A percentile compares a stretch with the other conserved stretches of the same genome.
Conservation (phyloP, 2,888 invertebrate species). For the Eilema depressum region DNA sequence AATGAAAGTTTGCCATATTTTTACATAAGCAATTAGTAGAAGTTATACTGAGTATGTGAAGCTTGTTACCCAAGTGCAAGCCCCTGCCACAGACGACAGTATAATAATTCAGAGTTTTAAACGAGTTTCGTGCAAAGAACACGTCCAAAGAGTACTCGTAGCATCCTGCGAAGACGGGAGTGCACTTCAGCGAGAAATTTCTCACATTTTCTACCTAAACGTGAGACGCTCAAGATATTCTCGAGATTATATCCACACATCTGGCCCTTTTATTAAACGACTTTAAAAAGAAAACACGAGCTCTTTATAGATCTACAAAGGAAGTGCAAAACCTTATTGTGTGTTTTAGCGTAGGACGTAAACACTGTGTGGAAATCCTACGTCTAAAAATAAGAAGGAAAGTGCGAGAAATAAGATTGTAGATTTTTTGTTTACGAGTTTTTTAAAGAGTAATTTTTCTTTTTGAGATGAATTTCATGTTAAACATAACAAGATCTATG, state of each 20-base stretch:
- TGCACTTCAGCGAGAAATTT: constrained; percentile 61
- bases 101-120: constrained; percentile 57
- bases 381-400: constrained; percentile 16
- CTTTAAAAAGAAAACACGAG: constrained; percentile 53
- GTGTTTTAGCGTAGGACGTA: constrained; percentile 27
- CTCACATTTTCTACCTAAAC: constrained; percentile 64
- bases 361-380: constrained; percentile 26
- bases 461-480: constrained; percentile 3
- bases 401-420: constrained; percentile 12
- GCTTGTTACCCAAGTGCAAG: constrained; percentile 38
- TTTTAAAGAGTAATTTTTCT: constrained; percentile 9
- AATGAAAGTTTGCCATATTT: background rate
- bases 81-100: constrained; percentile 42
- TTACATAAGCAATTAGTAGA: background rate
- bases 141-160: constrained; percentile 54
- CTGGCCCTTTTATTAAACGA: constrained; percentile 57
- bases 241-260: constrained; percentile 60
- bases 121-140: constrained; percentile 59
- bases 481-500: background rate
- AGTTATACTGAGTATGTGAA: constrained; percentile 23
- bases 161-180: constrained; percentile 53
- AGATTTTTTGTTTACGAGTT: constrained; percentile 18
- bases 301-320: constrained; percentile 44
- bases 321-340: constrained; percentile 43
- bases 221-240: constrained; percentile 54